Evolutionary conservation across 2,888 invertebrate species (phyloP).

Genomic region (Oithona nana): DNA sequence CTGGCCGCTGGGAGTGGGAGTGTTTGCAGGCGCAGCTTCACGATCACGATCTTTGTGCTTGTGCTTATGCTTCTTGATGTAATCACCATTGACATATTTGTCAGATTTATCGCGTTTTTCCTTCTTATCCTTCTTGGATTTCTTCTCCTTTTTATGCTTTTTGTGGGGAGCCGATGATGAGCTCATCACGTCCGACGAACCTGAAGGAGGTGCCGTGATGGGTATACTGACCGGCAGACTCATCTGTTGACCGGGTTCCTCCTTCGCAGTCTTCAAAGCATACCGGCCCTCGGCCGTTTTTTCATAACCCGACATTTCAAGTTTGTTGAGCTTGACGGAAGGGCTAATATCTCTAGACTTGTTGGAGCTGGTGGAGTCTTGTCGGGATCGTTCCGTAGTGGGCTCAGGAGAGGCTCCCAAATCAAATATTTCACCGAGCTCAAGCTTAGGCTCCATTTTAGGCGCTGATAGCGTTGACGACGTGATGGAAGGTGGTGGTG

Average conservation of each 20-base stretch:
- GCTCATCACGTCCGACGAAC: background rate
- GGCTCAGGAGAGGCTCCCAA: background rate
- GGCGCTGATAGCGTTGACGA: background rate
- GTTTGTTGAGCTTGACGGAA: constrained; percentile 32
- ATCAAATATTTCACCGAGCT: background rate
- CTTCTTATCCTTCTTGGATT: constrained; percentile 21
- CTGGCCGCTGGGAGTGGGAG: background rate
- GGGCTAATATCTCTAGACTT: background rate
- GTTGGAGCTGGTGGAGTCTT: too few relatives aligned
- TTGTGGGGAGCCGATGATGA: background rate
- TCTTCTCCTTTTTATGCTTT: constrained; percentile 19
- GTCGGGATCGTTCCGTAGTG: background rate
- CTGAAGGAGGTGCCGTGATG: background rate
- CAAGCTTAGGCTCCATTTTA: background rate
- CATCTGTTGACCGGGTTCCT: background rate
- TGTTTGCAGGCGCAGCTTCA: background rate
- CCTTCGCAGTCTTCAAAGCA: background rate
- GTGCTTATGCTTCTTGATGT: constrained; percentile 5
- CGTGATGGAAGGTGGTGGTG: background rate
- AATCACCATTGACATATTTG: constrained; percentile 18
- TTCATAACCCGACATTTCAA: constrained; percentile 42
- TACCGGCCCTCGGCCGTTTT: background rate
- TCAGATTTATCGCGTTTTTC: constrained; percentile 20
- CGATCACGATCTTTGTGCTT: constrained; percentile 1
- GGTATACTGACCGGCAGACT: background rate